phyloP scores from a whole-genome alignment of 2,888 invertebrate species.

The Coelopa pilipes region DNA sequence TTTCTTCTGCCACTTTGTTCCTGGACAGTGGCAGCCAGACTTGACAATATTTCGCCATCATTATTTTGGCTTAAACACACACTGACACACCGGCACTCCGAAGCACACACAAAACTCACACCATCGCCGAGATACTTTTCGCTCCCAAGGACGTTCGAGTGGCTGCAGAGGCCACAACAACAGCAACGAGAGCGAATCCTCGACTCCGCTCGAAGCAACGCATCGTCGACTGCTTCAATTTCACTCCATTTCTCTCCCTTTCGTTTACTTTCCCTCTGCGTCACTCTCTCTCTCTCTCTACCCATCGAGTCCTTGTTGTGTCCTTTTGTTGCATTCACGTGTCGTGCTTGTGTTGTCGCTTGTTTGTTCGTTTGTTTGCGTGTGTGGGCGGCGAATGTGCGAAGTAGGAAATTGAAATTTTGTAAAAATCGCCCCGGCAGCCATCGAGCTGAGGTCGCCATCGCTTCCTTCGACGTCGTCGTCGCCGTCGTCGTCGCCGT shows the following conservation, averaged over 20 bases:
- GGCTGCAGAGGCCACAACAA: not conserved
- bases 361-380: not conserved
- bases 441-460: not conserved
- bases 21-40: not conserved
- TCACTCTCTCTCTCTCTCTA: too few relatives aligned
- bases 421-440: slow-evolving; percentile 23
- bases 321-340: too few relatives aligned
- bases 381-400: not conserved
- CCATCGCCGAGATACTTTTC: too few relatives aligned
- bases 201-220: too few relatives aligned
- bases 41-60: slow-evolving; percentile 5
- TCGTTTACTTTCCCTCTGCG: too few relatives aligned
- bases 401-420: slow-evolving; percentile 24
- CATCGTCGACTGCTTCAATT: too few relatives aligned
- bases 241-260: too few relatives aligned
- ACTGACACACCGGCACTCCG: not conserved
- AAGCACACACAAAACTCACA: too few relatives aligned
- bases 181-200: not conserved
- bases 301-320: too few relatives aligned
- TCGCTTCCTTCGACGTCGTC: not conserved
- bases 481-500: not conserved
- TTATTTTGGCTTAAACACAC: not conserved
- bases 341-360: not conserved
- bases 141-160: too few relatives aligned
- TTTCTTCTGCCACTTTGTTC: too few relatives aligned